Percentiles rank a stretch among this genome's conserved stretches.
Conservation (phyloP, 2,797 vertebrate genomes). For the Bufotes viridis region DNA sequence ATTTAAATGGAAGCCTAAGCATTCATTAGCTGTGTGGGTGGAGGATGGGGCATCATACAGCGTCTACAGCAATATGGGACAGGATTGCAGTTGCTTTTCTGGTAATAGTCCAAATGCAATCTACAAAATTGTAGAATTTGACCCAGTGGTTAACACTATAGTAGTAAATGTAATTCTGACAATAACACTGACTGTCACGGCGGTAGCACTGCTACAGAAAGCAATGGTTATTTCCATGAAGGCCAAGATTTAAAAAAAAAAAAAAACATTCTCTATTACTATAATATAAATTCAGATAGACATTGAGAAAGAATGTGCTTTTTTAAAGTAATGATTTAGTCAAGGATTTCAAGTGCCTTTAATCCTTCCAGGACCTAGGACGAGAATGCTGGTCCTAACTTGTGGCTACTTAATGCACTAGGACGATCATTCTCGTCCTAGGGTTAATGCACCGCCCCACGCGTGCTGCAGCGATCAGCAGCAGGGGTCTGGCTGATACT, state of each 20-base stretch:
- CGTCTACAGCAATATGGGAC: neutral
- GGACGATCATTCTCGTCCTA: too few species aligned
- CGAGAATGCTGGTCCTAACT: too few species aligned
- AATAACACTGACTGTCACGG: neutral
- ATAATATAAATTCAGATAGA: neutral
- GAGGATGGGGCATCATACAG: neutral
- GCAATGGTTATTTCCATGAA: neutral
- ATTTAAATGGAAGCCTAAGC: neutral
- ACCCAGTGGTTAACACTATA: neutral
- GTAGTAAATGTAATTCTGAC: neutral
- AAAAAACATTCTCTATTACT: neutral
- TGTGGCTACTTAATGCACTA: too few species aligned
- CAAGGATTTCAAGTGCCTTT: constrained; percentile 8
- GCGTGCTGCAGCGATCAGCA: too few species aligned
- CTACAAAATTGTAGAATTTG: neutral
- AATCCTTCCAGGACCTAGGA: too few species aligned
- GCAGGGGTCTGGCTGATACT: too few species aligned
- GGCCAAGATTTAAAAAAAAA: neutral
- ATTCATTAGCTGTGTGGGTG: neutral
- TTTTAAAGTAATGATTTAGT: constrained; percentile 28
- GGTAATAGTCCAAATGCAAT: neutral
- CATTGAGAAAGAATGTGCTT: neutral
- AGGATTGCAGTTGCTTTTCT: neutral
- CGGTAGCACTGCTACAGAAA: neutral
- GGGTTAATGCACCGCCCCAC: too few species aligned